Conservation (phyloP, 2,888 invertebrate genomes). For the Tachystola acroxantha region DNA sequence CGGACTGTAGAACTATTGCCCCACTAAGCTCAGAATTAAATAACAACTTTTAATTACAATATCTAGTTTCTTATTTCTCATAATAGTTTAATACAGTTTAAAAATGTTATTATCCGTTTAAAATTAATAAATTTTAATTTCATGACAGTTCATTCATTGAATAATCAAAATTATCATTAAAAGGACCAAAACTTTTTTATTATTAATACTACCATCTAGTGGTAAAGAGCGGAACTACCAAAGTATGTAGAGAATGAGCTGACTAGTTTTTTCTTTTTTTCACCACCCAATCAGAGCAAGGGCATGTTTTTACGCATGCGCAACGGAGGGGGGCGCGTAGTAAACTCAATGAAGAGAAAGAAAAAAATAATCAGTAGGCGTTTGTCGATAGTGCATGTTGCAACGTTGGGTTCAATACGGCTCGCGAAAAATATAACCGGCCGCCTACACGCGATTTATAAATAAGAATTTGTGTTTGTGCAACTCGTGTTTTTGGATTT, state of each 20-base stretch:
- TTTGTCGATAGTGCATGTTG: slow-evolving; percentile 33
- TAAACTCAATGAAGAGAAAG: slow-evolving; percentile 47
- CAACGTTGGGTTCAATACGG: slow-evolving; percentile 18
- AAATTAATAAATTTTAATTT: no score
- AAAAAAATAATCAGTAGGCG: slow-evolving; percentile 45
- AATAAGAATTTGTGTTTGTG: slow-evolving; percentile 62
- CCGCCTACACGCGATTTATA: slow-evolving; percentile 56
- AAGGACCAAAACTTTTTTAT: no score
- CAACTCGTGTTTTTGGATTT: slow-evolving; percentile 45
- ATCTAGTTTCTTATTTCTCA: no score
- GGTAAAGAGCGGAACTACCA: slow-evolving; percentile 10
- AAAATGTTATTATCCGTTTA: no score
- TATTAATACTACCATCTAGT: slow-evolving; percentile 29
- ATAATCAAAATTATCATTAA: no score
- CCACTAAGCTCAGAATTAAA: no score
- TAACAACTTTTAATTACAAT: not conserved
- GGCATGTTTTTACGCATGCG: slow-evolving; percentile 62
- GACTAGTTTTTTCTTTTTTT: slow-evolving; percentile 14
- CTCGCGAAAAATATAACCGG: slow-evolving; percentile 38
- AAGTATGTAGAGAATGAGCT: slow-evolving; percentile 15
- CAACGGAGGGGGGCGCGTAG: slow-evolving; percentile 51
- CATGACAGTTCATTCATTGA: no score
- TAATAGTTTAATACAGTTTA: no score
- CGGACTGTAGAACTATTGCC: not conserved
- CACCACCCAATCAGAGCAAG: slow-evolving; percentile 21